Percentiles rank a stretch among this genome's conserved stretches.
Conservation (phyloP, 2,113 vertebrate genomes). For the Speoplatyrhinus poulsoni region DNA sequence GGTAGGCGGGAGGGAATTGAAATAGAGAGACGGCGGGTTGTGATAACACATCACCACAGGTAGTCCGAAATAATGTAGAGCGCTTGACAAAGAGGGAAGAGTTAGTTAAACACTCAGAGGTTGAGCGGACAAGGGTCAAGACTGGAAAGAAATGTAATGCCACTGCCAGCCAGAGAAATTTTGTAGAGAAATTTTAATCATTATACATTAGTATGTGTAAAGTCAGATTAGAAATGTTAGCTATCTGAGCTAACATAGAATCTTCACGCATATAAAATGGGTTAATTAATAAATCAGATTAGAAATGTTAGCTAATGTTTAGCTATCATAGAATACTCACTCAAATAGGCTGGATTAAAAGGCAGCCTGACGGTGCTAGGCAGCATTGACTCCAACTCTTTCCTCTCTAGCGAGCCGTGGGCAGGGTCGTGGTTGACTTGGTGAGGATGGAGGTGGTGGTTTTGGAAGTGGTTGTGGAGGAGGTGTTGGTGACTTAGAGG, state of each 20-base stretch:
- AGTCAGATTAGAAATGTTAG: not conserved
- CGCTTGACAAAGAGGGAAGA: slow-evolving; percentile 53
- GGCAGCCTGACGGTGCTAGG: slow-evolving; percentile 86
- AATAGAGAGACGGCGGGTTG: slow-evolving; percentile 11
- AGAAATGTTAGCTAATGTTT: not conserved
- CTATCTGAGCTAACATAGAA: slow-evolving; percentile 34
- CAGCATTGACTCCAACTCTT: slow-evolving; percentile 93
- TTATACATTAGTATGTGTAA: slow-evolving; percentile 3
- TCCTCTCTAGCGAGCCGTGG: slow-evolving; percentile 89
- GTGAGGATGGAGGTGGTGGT: slow-evolving; percentile 52
- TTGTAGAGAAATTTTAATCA: slow-evolving; percentile 53
- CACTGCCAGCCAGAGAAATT: slow-evolving; percentile 31
- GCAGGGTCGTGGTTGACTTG: slow-evolving; percentile 51
- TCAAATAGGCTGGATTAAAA: slow-evolving; percentile 94
- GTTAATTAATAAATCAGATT: slow-evolving; percentile 3
- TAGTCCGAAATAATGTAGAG: slow-evolving; percentile 35
- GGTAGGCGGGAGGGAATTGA: slow-evolving; percentile 4
- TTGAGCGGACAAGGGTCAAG: slow-evolving; percentile 28
- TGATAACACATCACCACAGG: slow-evolving; percentile 34
- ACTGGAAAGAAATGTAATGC: slow-evolving; percentile 42
- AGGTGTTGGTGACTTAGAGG: slow-evolving; percentile 67
- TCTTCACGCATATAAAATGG: slow-evolving; percentile 81
- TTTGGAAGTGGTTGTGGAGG: slow-evolving; percentile 48
- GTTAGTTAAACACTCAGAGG: slow-evolving; percentile 51
- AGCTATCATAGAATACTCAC: slow-evolving; percentile 83